Evolutionary conservation across 2,888 invertebrate species (phyloP).

Genomic region (Synanthedon myopaeformis): DNA sequence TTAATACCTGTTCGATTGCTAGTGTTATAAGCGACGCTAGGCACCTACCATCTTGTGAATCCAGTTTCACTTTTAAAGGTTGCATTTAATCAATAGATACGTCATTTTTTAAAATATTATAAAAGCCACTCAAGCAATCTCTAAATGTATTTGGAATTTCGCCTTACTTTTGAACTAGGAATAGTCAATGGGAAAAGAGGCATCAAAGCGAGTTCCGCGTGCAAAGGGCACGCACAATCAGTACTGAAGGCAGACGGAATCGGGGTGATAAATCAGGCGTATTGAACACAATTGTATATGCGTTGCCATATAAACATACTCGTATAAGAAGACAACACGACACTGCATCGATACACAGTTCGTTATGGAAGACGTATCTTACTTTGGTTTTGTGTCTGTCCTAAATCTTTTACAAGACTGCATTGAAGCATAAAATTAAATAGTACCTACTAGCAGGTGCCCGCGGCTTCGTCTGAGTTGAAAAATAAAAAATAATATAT

Average conservation of each 20-base stretch:
- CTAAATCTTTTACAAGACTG: too few species aligned
- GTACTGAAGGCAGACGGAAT: slow-evolving; percentile 10
- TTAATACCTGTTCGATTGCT: too few species aligned
- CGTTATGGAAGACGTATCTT: neutral
- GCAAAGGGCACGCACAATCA: slow-evolving; percentile 32
- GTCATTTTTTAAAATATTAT: too few species aligned
- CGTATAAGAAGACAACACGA: slow-evolving; percentile 5
- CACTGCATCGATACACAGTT: too few species aligned
- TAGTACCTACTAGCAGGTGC: too few species aligned
- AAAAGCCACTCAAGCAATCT: too few species aligned
- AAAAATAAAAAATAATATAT: too few species aligned
- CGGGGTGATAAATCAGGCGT: slow-evolving; percentile 32
- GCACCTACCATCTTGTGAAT: slow-evolving; percentile 1
- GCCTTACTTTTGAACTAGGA: slow-evolving; percentile 5
- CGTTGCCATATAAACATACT: slow-evolving; percentile 5
- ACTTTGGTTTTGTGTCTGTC: too few species aligned
- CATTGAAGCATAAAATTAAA: too few species aligned
- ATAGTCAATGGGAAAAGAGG: slow-evolving; percentile 24
- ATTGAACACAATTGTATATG: slow-evolving; percentile 27
- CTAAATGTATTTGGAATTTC: neutral
- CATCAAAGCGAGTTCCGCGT: slow-evolving; percentile 36
- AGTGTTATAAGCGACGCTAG: too few species aligned
- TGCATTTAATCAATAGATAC: too few species aligned
- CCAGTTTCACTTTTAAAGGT: slow-evolving; percentile 19
- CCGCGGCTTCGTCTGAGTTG: too few species aligned